These are phyloP conservation scores for Chaitophorus viminalis DNA, from an alignment of 2,888 invertebrate species.

Conservation along the genomic window DNA sequence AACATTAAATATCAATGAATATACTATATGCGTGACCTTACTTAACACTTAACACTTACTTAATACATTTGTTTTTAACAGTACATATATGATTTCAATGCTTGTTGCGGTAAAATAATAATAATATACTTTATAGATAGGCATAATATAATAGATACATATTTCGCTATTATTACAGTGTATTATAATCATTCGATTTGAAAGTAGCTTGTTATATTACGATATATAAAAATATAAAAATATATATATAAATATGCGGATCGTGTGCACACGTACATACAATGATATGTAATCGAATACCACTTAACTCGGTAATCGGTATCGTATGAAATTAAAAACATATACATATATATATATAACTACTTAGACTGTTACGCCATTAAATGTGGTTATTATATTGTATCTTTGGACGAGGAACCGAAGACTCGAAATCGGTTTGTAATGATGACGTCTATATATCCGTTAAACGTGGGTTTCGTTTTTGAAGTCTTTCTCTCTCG, in stretches of 20 bases:
- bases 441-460: conserved; percentile 19
- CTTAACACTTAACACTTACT: too few species aligned
- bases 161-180: neutral
- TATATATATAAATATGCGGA: neutral
- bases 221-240: neutral
- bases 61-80: neutral
- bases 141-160: neutral
- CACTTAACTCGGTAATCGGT: conserved; percentile 19
- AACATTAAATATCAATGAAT: neutral
- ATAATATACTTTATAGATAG: too few species aligned
- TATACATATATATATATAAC: neutral
- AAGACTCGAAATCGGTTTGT: conserved; percentile 30
- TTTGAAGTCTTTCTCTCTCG: neutral
- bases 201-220: neutral
- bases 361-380: conserved; percentile 23
- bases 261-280: neutral
- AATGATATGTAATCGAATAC: neutral
- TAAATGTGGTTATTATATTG: conserved; percentile 18
- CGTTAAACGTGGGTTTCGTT: conserved; percentile 19
- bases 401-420: neutral
- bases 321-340: conserved; percentile 19
- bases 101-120: too few species aligned
- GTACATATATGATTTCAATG: too few species aligned
- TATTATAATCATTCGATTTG: neutral
- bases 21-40: neutral